These are phyloP conservation scores for Gasteruption jaculator DNA, from an alignment of 2,888 invertebrate species.

Conservation along the genomic window DNA sequence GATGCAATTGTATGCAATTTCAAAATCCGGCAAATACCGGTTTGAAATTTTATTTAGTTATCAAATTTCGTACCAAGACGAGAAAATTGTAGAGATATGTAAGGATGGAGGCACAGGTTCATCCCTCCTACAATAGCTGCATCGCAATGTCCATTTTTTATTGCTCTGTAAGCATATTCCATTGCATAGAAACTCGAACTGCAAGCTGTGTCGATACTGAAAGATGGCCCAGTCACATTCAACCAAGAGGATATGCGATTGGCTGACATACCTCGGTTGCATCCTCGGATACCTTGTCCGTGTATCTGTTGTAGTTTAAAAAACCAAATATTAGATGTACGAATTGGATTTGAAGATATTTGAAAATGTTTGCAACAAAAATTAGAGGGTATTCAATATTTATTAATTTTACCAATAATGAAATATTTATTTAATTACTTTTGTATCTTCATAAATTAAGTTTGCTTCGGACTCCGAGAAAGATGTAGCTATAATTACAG, in stretches of 20 bases:
- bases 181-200: conserved; percentile 22
- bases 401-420: too few species aligned
- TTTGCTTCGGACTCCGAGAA: conserved; percentile 71
- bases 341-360: neutral
- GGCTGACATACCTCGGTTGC: conserved; percentile 8
- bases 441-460: conserved; percentile 65
- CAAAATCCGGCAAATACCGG: too few species aligned
- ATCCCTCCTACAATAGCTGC: conserved; percentile 57
- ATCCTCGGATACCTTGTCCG: conserved; percentile 55
- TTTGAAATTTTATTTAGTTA: too few species aligned
- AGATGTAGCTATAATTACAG: conserved; percentile 70
- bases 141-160: conserved; percentile 22
- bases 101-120: conserved; percentile 55
- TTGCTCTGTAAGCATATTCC: conserved; percentile 22
- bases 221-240: conserved; percentile 25
- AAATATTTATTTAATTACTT: too few species aligned
- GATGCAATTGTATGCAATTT: too few species aligned
- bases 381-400: neutral
- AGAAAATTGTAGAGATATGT: conserved; percentile 80
- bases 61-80: conserved; percentile 54
- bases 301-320: conserved; percentile 46
- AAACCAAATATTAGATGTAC: neutral
- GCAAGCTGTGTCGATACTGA: conserved; percentile 23
- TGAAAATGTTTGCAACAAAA: too few species aligned
- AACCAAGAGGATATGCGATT: conserved; percentile 55